phyloP scores from a whole-genome alignment of 2,888 invertebrate species.

The Cotesia congregata region DNA sequence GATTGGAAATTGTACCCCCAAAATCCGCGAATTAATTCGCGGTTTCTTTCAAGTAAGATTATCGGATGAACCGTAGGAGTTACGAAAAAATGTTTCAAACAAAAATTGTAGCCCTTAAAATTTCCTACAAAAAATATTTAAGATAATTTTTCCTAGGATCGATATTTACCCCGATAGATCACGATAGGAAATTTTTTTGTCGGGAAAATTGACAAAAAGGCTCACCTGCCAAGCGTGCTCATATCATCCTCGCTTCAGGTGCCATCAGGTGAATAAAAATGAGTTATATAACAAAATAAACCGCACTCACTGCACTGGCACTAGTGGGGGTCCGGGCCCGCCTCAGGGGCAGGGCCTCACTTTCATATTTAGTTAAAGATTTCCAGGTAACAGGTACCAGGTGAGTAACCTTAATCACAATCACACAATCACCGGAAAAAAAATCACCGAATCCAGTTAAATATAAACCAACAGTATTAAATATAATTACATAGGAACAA shows the following conservation, averaged over 20 bases:
- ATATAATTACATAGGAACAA: conserved; percentile 50
- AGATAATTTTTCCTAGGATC: no score
- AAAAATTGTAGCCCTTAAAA: no score
- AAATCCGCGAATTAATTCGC: no score
- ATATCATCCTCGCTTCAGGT: conserved; percentile 63
- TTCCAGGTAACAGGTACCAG: background rate
- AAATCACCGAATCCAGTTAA: no score
- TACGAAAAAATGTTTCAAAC: no score
- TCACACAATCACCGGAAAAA: no score
- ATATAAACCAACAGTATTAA: no score
- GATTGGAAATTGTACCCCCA: background rate
- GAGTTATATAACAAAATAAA: background rate
- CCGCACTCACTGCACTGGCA: conserved; percentile 7
- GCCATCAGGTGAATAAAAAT: background rate
- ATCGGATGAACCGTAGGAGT: no score
- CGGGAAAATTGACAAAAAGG: conserved; percentile 35
- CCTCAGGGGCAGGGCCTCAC: conserved; percentile 32
- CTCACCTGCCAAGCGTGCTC: conserved; percentile 70
- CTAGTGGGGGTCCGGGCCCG: conserved; percentile 22
- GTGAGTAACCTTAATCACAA: background rate
- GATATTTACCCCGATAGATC: background rate
- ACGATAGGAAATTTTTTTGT: background rate
- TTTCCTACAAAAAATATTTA: no score
- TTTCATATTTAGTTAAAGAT: conserved; percentile 13
- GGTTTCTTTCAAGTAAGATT: no score